Base-by-base conservation (phyloP, 2,113 vertebrate genomes). In the Chauna torquata region DNA sequence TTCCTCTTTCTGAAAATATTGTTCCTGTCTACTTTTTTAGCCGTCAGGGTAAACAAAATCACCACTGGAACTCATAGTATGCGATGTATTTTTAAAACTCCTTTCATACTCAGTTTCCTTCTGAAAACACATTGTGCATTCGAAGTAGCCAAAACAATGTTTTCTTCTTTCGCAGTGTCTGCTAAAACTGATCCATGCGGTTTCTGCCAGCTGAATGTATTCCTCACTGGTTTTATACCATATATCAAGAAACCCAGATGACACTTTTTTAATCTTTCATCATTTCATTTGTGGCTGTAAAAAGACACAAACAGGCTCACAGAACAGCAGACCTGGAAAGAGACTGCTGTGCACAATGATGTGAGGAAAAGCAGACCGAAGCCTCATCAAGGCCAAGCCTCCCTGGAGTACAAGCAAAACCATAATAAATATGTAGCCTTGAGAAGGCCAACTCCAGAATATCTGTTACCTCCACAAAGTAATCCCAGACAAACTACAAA, bases 1-100 rank as follows among this genome's bases (percentile, higher is more conserved):
- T 96, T 95, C 92, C 94, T 94, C 81, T 95, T 96, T 94, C 94
- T 82, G 89, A 94, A 95, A 92, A 82, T 65, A 81, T 2, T 85
- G 70, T 96, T 97, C 91, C 92, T 91, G 89, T 91, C 38, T 57
- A 66, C 47, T 55, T 81, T 72, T 90, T 75, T 19, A 92, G 79
- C 88, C 65, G 59, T 34, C 47, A 75, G 61, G 10, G 52, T 91
- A 95, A 94, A 96, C 89, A 97, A 95, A 94, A 90, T 25, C 55
- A 40, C 59, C 47, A 28, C 0, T 28, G 65, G 40, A 69, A 55
- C 76, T 40, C 44, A 36, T 30, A 65, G 38, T 34, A 70, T 10
- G 28, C 65, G 49, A 64, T 75, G 76, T 88, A 57, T 71, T 94
- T 96, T 84, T 85, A n/a, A 89, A 94, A 91, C 68, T 52, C 57